Base-by-base conservation (phyloP, 1,140 invertebrate genomes). In the Zeugodacus cucurbitae region DNA sequence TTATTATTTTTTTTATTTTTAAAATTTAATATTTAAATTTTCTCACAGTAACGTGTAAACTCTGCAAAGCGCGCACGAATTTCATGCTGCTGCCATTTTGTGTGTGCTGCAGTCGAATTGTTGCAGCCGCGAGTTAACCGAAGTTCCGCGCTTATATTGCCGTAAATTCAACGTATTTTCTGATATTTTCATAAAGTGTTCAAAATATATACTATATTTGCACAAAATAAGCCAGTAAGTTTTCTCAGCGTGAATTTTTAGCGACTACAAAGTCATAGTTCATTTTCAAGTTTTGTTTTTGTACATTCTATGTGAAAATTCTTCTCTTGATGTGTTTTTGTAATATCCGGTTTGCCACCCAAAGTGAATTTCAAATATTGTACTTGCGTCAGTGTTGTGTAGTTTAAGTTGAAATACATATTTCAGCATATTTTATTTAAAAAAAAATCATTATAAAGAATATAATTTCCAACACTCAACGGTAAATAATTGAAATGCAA, bases 361-460 rank as follows among this genome's bases (percentile, higher is more conserved):
- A 20, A 32, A 34, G n/a, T 57, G 29, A 86, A 58, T 34, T 86
- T 54, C 17, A 86, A 86, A 86, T 59, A 34, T 86, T 86, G 85
- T 86, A 86, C 85, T 86, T 34, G 54, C 85, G 34, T 59, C 54
- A 86, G 85, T 86, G 58, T 82, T 48, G 74, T 48, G 20, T 82
- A 20, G 22, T 82, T 82, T 82, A 2, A 2, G n/a, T 82, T 82
- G 74, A 82, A 48, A 82, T 48, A 74, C 37, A 74, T 37, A n/a
- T 29, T 44, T 74, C 17, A 34, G 58, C n/a, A 62, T 26, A 26
- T 62, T 62, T 37, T 54, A 54, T 54, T 54, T 54, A 54, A 17
- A 54, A 54, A 17, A 54, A 54, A 2, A 54, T 14, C 48, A 14
- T 34, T 34, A 17, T 29, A 37, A 70, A 70, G 22, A 67, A 32